phyloP scores from a whole-genome alignment of 2,888 invertebrate genomes.

The Papilio demoleus region DNA sequence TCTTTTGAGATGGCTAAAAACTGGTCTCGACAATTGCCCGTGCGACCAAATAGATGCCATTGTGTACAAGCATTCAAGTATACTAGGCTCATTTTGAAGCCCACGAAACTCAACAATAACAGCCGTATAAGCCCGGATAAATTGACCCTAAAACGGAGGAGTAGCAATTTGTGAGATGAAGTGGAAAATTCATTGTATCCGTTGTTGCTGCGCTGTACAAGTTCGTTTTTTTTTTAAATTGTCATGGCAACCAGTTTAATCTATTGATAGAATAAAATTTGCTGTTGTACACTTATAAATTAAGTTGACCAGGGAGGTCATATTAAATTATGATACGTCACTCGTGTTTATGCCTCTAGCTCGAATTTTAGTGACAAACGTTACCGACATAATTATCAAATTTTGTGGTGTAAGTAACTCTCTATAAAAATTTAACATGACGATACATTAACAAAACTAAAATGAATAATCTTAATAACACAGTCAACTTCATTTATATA shows the following conservation, averaged over 20 bases:
- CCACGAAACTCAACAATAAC: conserved; percentile 31
- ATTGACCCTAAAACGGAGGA: conserved; percentile 34
- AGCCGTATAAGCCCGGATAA: conserved; percentile 32
- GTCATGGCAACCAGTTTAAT: not conserved
- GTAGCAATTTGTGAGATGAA: conserved; percentile 28
- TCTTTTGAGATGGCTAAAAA: conserved; percentile 7
- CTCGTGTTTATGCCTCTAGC: no score
- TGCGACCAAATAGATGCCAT: conserved; percentile 31
- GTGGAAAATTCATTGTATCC: conserved; percentile 32
- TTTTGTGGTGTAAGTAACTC: no score
- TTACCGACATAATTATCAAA: no score
- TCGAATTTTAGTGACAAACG: no score
- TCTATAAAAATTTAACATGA: no score
- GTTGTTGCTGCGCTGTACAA: not conserved
- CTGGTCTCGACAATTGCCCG: conserved; percentile 19
- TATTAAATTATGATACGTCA: no score
- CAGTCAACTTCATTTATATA: no score
- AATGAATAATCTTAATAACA: no score
- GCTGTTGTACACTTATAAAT: no score
- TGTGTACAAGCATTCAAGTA: conserved; percentile 35
- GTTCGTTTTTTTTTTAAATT: conserved; percentile 16
- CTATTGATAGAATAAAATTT: no score
- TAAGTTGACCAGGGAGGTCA: no score
- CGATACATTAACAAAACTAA: no score
- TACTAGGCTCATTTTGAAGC: conserved; percentile 33